Evolutionary conservation across 2,113 vertebrate genomes (phyloP).

Genomic region (Balaeniceps rex): DNA sequence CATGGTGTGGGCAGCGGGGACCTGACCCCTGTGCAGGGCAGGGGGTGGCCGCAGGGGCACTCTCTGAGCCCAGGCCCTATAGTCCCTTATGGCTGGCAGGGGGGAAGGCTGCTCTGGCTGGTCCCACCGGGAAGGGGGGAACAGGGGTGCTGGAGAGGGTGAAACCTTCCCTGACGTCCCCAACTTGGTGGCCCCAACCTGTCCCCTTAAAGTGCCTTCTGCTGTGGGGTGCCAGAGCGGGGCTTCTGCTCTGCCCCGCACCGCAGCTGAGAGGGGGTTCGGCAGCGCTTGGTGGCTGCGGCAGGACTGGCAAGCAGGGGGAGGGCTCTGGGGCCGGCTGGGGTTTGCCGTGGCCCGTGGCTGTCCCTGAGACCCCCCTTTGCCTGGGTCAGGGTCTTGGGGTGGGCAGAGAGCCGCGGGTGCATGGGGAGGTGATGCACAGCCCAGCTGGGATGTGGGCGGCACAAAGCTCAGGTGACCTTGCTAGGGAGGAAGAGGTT

Average conservation of each 20-base stretch:
- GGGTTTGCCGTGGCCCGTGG: rapidly evolving
- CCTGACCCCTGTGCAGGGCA: neutral
- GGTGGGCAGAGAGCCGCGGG: neutral
- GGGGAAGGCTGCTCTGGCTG: neutral
- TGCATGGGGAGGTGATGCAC: neutral
- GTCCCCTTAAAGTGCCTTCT: neutral
- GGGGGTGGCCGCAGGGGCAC: neutral
- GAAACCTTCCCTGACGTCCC: neutral
- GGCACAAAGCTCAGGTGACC: neutral
- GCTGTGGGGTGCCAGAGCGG: neutral
- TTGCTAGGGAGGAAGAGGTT: neutral
- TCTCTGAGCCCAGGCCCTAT: neutral
- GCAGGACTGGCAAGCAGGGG: neutral
- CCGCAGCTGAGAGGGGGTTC: neutral
- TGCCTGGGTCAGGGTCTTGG: neutral
- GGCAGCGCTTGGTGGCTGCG: neutral
- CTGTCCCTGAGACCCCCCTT: neutral
- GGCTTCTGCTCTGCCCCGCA: neutral
- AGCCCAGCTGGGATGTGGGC: neutral
- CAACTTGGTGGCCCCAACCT: neutral
- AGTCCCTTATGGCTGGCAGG: neutral
- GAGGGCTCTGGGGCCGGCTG: neutral
- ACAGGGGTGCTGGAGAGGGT: neutral
- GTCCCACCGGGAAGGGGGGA: neutral
- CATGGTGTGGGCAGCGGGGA: neutral